Evolutionary conservation across 1,140 invertebrate genomes (phyloP), one percentile per base, ranked within the genome.

Genomic region (Orussus abietinus): DNA sequence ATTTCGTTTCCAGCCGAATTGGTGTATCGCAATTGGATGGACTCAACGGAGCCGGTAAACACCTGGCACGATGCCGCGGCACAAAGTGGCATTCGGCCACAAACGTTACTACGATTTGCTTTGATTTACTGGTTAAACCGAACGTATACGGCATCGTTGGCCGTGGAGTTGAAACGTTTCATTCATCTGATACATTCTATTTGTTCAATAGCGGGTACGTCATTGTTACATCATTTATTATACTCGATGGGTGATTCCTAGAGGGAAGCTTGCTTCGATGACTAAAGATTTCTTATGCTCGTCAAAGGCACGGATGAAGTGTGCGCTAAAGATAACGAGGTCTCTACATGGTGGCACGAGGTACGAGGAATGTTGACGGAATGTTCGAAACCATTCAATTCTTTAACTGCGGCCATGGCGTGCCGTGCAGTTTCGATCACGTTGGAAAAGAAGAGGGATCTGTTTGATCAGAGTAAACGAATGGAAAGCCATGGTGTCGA

Each of bases 341-440:
- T 80, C 21, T 87, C 83, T 1, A 62, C 69, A 1, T 90, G 87
- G 83, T 91, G 89, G 88, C 77, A 78, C 53, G 72, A 78, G 29
- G 78, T 88, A 21, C 74, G 86, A n/a, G 75, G 79, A 41, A 71
- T 81, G 48, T 73, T 92, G 15, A 75, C 81, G 3, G 80, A 87
- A 42, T 84, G 84, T 51, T 67, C 75, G 5, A 81, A 83, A 59
- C 82, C 86, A 15, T 79, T 88, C 45, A 77, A 79, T 47, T 84
- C 84, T 5, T 72, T 89, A 53, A 82, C 83, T 14, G 83, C 85
- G 9, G 82, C 88, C 5, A 80, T 89, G 62, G 77, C 86, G 9
- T 90, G 86, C 59, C 81, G 86, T 63, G 79, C 78, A 15, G 83
- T 89, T n/a, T 78, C 80, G 18, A 63, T 75, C 21, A 69, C 56